Evolutionary conservation across 2,797 vertebrate species (phyloP).

Genomic region (Chaetodon trifasciatus): DNA sequence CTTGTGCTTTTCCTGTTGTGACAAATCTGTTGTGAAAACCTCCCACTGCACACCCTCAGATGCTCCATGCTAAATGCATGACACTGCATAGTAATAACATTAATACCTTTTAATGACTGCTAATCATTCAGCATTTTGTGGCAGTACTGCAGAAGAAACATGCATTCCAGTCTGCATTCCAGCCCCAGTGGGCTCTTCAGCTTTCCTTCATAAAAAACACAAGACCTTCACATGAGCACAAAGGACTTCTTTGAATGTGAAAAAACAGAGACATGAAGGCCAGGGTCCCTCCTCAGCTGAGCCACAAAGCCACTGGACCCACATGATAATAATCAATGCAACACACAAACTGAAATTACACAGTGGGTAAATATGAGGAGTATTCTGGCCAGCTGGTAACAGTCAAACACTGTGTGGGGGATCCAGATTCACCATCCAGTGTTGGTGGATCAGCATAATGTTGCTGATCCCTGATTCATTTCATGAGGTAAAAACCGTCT

Average conservation of each 20-base stretch:
- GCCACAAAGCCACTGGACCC: constrained; percentile 7
- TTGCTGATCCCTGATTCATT: constrained; percentile 27
- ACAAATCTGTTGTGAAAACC: not conserved
- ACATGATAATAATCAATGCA: constrained; percentile 31
- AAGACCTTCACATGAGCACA: constrained; percentile 52
- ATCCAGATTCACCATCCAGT: not conserved
- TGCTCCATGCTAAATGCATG: not conserved
- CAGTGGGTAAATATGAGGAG: not conserved
- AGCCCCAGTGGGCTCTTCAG: not conserved
- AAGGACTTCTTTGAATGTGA: constrained; percentile 45
- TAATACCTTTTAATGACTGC: not conserved
- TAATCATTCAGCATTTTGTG: constrained; percentile 15
- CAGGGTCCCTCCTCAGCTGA: constrained; percentile 23
- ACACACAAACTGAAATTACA: constrained; percentile 14
- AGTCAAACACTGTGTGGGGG: not conserved
- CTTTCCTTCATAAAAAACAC: constrained; percentile 37
- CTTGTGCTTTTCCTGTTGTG: not conserved
- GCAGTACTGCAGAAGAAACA: not conserved
- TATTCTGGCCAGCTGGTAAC: not conserved
- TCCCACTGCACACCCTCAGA: not conserved
- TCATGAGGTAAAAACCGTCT: constrained; percentile 25
- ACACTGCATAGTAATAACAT: not conserved
- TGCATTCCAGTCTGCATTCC: constrained; percentile 34
- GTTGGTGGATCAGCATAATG: constrained; percentile 13
- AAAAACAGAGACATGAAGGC: constrained; percentile 22